These are phyloP conservation scores for Sarcophaga peregrina DNA, from an alignment of 1,140 invertebrate species.

Conservation along the genomic window DNA sequence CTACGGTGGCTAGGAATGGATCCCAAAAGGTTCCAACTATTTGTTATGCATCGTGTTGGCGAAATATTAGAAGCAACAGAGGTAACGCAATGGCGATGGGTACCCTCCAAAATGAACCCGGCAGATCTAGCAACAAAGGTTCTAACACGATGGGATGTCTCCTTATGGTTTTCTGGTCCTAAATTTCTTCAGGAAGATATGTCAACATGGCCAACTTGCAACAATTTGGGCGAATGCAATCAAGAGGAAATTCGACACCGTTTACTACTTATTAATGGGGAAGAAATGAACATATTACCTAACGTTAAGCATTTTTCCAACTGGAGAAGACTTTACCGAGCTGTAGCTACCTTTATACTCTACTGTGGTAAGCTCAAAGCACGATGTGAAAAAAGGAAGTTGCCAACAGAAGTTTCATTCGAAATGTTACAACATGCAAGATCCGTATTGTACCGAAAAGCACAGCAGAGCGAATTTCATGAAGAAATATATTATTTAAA, in stretches of 20 bases:
- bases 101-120: constrained; percentile 41
- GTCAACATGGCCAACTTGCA: background rate
- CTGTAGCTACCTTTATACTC: constrained; percentile 14
- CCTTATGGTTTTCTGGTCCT: background rate
- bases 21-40: constrained; percentile 44
- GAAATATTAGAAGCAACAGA: constrained; percentile 52
- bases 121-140: constrained; percentile 43
- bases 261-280: background rate
- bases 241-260: background rate
- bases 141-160: too few species aligned
- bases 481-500: background rate
- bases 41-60: constrained; percentile 47
- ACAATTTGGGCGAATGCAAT: background rate
- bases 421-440: background rate
- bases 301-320: background rate
- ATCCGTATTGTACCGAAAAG: background rate
- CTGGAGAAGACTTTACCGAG: background rate
- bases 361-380: background rate
- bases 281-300: background rate
- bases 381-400: background rate
- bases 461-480: background rate
- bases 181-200: background rate
- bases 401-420: background rate
- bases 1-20: constrained; percentile 51
- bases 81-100: constrained; percentile 36